These are phyloP conservation scores for Catagonus wagneri DNA, from an alignment of 2,113 vertebrate genomes.

Conservation along the genomic window DNA sequence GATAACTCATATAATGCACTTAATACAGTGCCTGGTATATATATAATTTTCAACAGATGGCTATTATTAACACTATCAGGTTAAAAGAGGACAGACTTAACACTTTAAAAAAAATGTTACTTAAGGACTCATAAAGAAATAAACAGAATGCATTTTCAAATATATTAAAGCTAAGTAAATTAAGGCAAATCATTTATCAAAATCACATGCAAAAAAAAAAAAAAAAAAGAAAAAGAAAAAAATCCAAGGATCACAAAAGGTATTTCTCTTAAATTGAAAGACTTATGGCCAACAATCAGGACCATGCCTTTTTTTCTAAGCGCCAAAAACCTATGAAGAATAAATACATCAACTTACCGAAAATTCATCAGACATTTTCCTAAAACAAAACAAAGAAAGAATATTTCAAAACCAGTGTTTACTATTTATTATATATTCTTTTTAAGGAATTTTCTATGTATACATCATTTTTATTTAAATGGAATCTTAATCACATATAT, in stretches of 20 bases:
- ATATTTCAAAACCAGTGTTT: slow-evolving; percentile 67
- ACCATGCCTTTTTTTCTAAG: slow-evolving; percentile 1
- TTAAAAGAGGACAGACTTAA: neutral
- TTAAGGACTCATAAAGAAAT: slow-evolving; percentile 15
- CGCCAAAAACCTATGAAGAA: slow-evolving; percentile 4
- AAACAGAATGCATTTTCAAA: neutral
- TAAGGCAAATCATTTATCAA: slow-evolving; percentile 51
- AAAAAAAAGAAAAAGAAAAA: neutral
- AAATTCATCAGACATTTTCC: slow-evolving; percentile 85
- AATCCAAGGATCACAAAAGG: slow-evolving; percentile 14
- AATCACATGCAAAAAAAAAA: neutral
- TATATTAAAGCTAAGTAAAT: neutral
- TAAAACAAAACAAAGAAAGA: slow-evolving; percentile 61
- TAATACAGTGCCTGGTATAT: neutral
- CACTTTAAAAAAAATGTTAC: neutral
- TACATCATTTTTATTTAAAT: slow-evolving; percentile 30
- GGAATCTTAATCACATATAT: neutral
- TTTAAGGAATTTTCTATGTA: neutral
- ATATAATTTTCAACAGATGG: neutral
- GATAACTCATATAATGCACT: neutral
- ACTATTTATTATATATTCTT: slow-evolving; percentile 20
- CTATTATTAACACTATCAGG: neutral
- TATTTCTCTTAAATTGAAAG: slow-evolving; percentile 39
- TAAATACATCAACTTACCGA: slow-evolving; percentile 80
- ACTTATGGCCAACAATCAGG: neutral